Evolutionary conservation across 2,797 vertebrate genomes (phyloP), one percentile per base, ranked within the genome.

Genomic region (Leptatherina wallacei): DNA sequence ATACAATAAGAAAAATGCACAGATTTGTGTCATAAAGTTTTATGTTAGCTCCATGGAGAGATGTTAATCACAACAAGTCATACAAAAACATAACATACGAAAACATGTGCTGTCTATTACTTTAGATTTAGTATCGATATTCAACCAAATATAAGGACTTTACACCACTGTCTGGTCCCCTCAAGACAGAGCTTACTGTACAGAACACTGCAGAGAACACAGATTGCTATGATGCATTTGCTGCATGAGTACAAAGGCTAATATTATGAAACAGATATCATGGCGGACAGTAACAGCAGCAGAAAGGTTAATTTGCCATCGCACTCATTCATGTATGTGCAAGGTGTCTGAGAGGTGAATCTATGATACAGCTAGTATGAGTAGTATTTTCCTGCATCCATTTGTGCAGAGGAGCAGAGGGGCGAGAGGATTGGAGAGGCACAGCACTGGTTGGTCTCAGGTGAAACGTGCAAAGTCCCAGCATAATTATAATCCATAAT

Each of bases 401-500:
- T 86, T 77, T 87, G 83, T 83, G 85, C 78, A 83, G 70, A 83
- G 86, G 84, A 89, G 80, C 89, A 87, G 82, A 88, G 90, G 90
- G 87, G 82, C 78, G 67, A n/a, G 82, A 69, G 69, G 80, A 85
- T 76, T 85, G 83, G 83, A 81, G 78, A 80, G 60, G 61, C 74
- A 82, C 69, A 30, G 80, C 78, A 73, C 78, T 77, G 80, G 86
- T 64, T 84, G 83, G 86, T 92, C 92, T 93, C 93, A 92, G 90
- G 90, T 92, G 93, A 94, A 89, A 85, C 82, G 69, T 79, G 87
- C 81, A 80, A 66, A 77, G 91, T 93, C 92, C 90, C 91, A 91
- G 81, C 89, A 89, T 94, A 92, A 94, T 94, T 94, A 94, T 93
- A 93, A 94, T 91, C 89, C 88, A 92, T 94, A 94, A 95, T 94